Percentiles rank a stretch among this genome's conserved stretches.
Conservation (phyloP, 2,113 vertebrate genomes). For the Neodon shergylaensis region DNA sequence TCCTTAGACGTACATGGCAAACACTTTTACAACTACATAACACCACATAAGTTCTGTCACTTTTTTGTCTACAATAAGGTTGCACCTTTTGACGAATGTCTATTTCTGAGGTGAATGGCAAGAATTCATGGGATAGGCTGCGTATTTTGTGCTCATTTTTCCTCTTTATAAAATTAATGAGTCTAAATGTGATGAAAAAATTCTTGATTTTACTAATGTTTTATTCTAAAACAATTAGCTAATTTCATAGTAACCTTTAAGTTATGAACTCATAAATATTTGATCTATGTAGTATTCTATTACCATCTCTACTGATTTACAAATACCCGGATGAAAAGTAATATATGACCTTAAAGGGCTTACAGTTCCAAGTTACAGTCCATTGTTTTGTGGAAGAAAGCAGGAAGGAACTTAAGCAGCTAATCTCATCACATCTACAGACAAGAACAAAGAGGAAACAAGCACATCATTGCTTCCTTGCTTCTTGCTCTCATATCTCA, state of each 20-base stretch:
- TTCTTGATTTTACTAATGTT: not conserved
- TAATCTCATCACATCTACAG: not conserved
- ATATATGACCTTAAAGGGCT: not conserved
- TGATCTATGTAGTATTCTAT: not conserved
- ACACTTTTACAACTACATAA: not conserved
- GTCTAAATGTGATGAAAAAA: not conserved
- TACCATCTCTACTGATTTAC: not conserved
- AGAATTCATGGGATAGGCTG: not conserved
- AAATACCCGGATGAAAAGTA: not conserved
- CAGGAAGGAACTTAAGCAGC: not conserved
- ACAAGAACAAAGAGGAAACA: not conserved
- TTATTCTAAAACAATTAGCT: not conserved
- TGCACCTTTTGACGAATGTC: not conserved
- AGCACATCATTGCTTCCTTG: not conserved
- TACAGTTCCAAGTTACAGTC: not conserved
- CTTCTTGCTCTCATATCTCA: not conserved
- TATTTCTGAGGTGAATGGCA: not conserved
- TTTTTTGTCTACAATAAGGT: not conserved
- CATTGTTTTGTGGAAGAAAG: not conserved
- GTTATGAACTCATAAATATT: not conserved
- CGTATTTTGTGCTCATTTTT: not conserved
- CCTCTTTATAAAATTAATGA: constrained; percentile 17
- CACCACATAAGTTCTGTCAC: not conserved
- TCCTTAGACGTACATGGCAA: not conserved
- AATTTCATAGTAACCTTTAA: not conserved